phyloP scores from a whole-genome alignment of 2,797 vertebrate genomes.

The Poeciliopsis paucimaculata region DNA sequence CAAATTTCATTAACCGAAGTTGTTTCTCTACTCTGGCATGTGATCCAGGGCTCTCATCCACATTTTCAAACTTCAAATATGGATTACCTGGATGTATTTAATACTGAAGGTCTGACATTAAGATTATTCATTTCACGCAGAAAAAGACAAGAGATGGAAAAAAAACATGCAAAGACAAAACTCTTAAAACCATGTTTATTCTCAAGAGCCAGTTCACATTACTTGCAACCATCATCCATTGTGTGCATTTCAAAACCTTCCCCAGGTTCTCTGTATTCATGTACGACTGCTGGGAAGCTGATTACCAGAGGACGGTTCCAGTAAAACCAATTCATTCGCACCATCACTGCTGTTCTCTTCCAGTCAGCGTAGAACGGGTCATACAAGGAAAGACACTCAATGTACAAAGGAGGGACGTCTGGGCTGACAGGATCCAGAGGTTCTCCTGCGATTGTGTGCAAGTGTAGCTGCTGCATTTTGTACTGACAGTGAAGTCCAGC shows the following conservation, averaged over 20 bases:
- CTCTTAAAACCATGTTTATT: constrained; percentile 84
- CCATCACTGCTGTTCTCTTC: not conserved
- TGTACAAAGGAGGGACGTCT: constrained; percentile 54
- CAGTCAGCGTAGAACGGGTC: constrained; percentile 16
- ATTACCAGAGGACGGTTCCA: not conserved
- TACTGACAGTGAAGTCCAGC: constrained; percentile 4
- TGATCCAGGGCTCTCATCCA: not conserved
- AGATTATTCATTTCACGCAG: not conserved
- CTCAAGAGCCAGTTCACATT: constrained; percentile 77
- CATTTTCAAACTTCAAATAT: not conserved
- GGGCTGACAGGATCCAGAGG: constrained; percentile 35
- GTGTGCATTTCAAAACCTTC: constrained; percentile 30
- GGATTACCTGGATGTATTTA: not conserved
- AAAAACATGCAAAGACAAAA: constrained; percentile 18
- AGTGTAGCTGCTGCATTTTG: not conserved
- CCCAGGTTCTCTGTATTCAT: not conserved
- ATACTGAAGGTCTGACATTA: not conserved
- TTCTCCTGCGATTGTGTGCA: constrained; percentile 28
- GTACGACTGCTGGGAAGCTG: not conserved
- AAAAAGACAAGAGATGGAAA: not conserved
- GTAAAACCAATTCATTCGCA: not conserved
- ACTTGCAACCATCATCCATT: constrained; percentile 68
- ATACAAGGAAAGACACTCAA: constrained; percentile 57
- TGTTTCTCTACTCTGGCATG: not conserved
- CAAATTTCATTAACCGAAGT: not conserved